Percentiles rank a stretch among this genome's conserved stretches.
Evolutionary conservation across 1,140 invertebrate genomes (phyloP).

Genomic region (Ceratosolen solmsi): DNA sequence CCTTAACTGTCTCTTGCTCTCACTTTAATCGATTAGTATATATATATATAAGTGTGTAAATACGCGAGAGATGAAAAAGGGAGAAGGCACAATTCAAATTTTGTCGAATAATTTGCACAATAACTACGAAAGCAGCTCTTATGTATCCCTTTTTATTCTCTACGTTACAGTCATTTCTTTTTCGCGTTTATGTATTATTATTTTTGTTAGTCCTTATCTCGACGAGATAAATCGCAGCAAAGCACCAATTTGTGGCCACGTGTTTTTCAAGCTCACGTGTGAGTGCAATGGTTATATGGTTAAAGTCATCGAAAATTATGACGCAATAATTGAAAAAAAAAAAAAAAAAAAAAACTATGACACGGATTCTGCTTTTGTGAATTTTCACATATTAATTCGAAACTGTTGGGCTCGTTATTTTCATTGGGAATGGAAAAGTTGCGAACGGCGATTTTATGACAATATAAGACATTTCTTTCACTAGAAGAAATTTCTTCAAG

Average conservation of each 20-base stretch:
- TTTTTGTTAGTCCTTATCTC: slow-evolving; percentile 38
- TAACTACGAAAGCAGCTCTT: neutral
- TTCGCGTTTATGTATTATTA: slow-evolving; percentile 28
- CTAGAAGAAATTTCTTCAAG: no score
- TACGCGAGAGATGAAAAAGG: slow-evolving; percentile 54
- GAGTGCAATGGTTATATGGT: slow-evolving; percentile 11
- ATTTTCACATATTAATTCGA: neutral
- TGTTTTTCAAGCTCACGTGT: neutral
- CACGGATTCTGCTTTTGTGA: neutral
- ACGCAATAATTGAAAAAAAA: neutral
- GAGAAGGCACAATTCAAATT: slow-evolving; percentile 66
- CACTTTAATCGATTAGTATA: slow-evolving; percentile 44
- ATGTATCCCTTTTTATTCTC: slow-evolving; percentile 43
- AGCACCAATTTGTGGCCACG: slow-evolving; percentile 25
- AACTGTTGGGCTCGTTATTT: no score
- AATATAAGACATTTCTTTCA: neutral
- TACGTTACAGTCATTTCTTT: slow-evolving; percentile 30
- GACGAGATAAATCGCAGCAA: slow-evolving; percentile 18
- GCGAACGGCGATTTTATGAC: neutral
- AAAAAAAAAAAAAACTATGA: slow-evolving; percentile 6
- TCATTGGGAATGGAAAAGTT: neutral
- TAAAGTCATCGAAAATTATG: neutral
- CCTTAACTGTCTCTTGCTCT: slow-evolving; percentile 49
- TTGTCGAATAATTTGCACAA: neutral
- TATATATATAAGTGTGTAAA: slow-evolving; percentile 25